phyloP scores from a whole-genome alignment of 2,113 vertebrate species.

The Cairina moschata region DNA sequence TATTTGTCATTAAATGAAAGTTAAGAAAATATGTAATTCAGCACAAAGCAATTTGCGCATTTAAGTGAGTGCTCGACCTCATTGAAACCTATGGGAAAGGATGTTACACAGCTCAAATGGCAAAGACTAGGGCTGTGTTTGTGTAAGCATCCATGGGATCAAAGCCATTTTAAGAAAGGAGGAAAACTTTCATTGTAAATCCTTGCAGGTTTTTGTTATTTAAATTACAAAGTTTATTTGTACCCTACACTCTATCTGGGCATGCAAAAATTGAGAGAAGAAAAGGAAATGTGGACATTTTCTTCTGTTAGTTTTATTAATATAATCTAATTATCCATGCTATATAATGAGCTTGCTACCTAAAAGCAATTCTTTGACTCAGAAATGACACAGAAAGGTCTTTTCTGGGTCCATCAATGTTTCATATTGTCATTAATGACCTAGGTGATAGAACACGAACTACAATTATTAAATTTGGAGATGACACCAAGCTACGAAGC shows the following conservation, averaged over 20 bases:
- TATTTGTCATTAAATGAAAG: background rate
- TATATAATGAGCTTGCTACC: background rate
- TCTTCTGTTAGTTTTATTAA: background rate
- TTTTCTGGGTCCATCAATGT: constrained; percentile 11
- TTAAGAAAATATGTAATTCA: constrained; percentile 22
- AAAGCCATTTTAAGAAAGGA: background rate
- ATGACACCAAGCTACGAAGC: constrained; percentile 18
- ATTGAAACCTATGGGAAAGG: background rate
- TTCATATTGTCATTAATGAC: constrained; percentile 34
- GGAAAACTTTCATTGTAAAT: background rate
- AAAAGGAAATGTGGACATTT: background rate
- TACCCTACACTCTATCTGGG: background rate
- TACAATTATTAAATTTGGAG: constrained; percentile 18
- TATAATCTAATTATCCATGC: background rate
- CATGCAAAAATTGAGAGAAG: background rate
- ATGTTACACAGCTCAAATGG: background rate
- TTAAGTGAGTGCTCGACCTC: background rate
- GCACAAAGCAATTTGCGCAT: background rate
- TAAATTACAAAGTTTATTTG: background rate
- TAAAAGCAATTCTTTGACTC: background rate
- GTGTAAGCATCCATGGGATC: background rate
- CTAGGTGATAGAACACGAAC: background rate
- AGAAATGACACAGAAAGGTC: background rate
- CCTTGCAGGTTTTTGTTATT: background rate
- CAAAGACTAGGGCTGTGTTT: background rate